A percentile compares a stretch with the other conserved stretches of the same genome.
Evolutionary conservation across 1,140 invertebrate genomes (phyloP).

Genomic region (Caenorhabditis inopinata): DNA sequence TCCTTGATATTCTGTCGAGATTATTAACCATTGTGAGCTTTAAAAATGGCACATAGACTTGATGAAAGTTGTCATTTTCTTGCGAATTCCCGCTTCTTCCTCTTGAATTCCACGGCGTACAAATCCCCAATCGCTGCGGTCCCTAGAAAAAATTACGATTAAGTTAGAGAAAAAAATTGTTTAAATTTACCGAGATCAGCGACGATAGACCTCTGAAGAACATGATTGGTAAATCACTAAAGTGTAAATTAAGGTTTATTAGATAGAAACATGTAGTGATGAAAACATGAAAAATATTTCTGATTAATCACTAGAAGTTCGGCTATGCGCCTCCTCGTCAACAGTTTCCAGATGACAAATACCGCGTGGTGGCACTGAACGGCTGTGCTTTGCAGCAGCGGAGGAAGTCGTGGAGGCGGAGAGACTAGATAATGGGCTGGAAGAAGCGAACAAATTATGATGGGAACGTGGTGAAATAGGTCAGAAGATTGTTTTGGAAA

Average conservation of each 20-base stretch:
- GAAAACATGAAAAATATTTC: too few species aligned
- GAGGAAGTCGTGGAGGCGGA: background rate
- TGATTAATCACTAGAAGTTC: background rate
- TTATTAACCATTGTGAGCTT: background rate
- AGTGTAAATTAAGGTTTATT: background rate
- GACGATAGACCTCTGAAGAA: background rate
- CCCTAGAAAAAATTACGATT: too few species aligned
- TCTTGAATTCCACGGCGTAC: too few species aligned
- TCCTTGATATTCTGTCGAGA: too few species aligned
- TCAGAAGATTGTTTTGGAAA: background rate
- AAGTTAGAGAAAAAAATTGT: background rate
- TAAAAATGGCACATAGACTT: background rate
- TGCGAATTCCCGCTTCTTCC: too few species aligned
- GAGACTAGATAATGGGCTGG: background rate
- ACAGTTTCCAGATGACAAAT: background rate
- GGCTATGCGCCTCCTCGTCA: slow-evolving; percentile 11
- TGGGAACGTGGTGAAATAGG: background rate
- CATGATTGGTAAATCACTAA: background rate
- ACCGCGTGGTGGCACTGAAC: background rate
- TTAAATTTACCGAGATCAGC: background rate
- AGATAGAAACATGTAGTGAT: background rate
- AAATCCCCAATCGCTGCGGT: too few species aligned
- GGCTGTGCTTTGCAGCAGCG: background rate
- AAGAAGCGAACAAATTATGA: background rate
- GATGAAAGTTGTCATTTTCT: background rate